These are phyloP conservation scores for Archips crataeganus DNA, from an alignment of 2,888 invertebrate species.

Conservation along the genomic window DNA sequence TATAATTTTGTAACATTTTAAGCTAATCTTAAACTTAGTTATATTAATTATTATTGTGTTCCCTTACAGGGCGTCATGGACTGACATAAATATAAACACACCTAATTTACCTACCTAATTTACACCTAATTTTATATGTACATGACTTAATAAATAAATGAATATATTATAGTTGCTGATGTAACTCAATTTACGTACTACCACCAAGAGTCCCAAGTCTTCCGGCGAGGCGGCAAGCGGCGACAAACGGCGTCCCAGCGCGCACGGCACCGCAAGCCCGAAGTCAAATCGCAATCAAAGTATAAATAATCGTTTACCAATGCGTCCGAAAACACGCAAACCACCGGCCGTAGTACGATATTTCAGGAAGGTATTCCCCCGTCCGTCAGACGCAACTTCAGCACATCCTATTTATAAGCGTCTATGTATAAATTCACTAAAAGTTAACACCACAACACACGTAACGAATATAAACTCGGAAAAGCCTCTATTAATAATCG, in stretches of 20 bases:
- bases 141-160: too few species aligned
- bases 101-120: too few species aligned
- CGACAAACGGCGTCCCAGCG: conserved; percentile 51
- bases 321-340: conserved; percentile 84
- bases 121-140: too few species aligned
- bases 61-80: too few species aligned
- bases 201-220: not conserved
- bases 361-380: conserved; percentile 87
- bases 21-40: too few species aligned
- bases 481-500: conserved; percentile 87
- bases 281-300: conserved; percentile 71
- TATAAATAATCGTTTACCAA: conserved; percentile 86
- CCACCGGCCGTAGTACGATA: conserved; percentile 84
- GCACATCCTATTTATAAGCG: conserved; percentile 86
- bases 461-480: conserved; percentile 87
- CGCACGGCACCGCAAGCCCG: conserved; percentile 32
- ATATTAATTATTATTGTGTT: too few species aligned
- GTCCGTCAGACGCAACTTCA: conserved; percentile 85
- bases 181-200: not conserved
- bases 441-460: conserved; percentile 86
- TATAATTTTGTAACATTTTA: too few species aligned
- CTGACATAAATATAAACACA: too few species aligned
- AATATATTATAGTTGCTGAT: too few species aligned
- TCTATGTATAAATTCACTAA: conserved; percentile 87
- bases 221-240: conserved; percentile 47